These are phyloP conservation scores for Alces alces DNA, from an alignment of 2,113 vertebrate genomes.

Conservation along the genomic window DNA sequence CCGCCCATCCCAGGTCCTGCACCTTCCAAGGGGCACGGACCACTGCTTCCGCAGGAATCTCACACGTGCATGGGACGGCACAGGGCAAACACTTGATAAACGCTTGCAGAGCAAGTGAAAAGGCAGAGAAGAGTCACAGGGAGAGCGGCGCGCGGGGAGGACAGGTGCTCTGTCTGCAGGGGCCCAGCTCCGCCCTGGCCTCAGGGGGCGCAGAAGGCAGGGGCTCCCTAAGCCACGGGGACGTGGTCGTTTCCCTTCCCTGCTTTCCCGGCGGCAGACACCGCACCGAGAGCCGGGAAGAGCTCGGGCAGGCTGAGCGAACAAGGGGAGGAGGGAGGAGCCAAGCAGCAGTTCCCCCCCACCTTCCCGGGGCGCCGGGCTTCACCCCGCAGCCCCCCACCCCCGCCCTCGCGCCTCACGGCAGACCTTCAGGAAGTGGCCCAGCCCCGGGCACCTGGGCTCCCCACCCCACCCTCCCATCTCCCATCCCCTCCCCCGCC, in stretches of 20 bases:
- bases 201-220: not conserved
- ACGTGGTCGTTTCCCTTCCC: not conserved
- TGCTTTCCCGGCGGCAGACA: not conserved
- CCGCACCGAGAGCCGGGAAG: not conserved
- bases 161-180: not conserved
- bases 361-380: not conserved
- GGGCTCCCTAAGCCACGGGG: no score
- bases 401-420: no score
- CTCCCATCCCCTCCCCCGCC: not conserved
- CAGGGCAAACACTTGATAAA: not conserved
- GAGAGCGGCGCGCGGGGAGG: accelerated
- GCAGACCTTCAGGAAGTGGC: not conserved
- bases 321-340: not conserved
- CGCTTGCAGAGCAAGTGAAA: accelerated
- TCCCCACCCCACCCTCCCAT: no score
- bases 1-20: not conserved
- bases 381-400: accelerated
- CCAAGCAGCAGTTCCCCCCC: accelerated
- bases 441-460: not conserved
- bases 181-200: no score
- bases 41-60: accelerated
- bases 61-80: accelerated
- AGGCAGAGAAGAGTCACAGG: no score
- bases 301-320: accelerated
- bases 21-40: not conserved